Evolutionary conservation across 2,888 invertebrate species (phyloP).

Genomic region (Pilophorus perplexus): DNA sequence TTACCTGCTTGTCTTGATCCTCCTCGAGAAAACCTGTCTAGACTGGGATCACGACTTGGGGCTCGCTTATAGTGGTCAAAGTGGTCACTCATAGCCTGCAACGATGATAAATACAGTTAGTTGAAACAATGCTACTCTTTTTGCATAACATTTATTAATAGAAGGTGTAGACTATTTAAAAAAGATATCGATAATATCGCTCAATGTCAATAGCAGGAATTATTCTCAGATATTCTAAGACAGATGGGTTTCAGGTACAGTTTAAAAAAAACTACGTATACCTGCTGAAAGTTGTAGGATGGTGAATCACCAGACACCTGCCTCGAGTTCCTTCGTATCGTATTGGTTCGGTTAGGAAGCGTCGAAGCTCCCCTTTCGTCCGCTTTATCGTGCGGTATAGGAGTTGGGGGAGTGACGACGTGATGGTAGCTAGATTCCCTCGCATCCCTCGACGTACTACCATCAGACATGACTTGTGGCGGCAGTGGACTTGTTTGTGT

Average conservation of each 20-base stretch:
- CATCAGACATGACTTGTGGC: slow-evolving; percentile 27
- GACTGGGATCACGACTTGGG: slow-evolving; percentile 82
- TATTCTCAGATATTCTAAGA: no score
- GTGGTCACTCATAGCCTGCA: slow-evolving; percentile 79
- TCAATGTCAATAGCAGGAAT: no score
- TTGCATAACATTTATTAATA: no score
- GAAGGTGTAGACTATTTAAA: no score
- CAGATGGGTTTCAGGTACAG: no score
- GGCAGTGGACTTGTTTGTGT: slow-evolving; percentile 30
- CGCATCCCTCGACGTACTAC: slow-evolving; percentile 44
- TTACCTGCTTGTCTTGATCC: slow-evolving; percentile 39
- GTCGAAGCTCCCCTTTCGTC: slow-evolving; percentile 46
- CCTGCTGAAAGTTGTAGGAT: slow-evolving; percentile 52
- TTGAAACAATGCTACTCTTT: no score
- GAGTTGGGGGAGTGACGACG: slow-evolving; percentile 49
- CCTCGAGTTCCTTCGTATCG: slow-evolving; percentile 57
- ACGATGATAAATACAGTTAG: no score
- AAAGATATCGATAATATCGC: no score
- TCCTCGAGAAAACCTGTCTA: slow-evolving; percentile 64
- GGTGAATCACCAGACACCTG: slow-evolving; percentile 58
- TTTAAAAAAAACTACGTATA: no score
- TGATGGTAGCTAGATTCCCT: slow-evolving; percentile 49
- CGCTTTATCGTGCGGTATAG: slow-evolving; percentile 51
- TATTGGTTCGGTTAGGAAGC: slow-evolving; percentile 45
- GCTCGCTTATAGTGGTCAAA: slow-evolving; percentile 93